phyloP scores from a whole-genome alignment of 2,113 vertebrate genomes.

The Poeciliopsis prolifica region DNA sequence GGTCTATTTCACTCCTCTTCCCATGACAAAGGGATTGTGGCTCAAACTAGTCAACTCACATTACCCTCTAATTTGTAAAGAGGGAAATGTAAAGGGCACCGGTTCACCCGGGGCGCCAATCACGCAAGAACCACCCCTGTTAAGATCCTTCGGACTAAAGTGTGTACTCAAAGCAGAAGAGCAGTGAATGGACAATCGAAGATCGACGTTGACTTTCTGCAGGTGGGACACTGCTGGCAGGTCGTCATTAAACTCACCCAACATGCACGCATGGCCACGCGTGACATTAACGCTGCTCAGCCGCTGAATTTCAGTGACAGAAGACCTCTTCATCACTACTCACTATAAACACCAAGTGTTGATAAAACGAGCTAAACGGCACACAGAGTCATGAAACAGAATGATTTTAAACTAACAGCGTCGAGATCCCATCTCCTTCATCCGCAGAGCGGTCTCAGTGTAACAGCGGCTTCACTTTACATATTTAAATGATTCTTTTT shows the following conservation, averaged over 20 bases:
- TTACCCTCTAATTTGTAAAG: too few species aligned
- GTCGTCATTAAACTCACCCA: neutral
- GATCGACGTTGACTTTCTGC: too few species aligned
- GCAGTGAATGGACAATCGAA: too few species aligned
- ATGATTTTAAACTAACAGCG: neutral
- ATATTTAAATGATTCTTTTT: neutral
- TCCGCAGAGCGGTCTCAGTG: too few species aligned
- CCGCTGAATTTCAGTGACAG: neutral
- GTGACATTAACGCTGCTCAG: neutral
- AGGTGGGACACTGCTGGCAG: too few species aligned
- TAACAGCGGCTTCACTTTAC: slow-evolving; percentile 7
- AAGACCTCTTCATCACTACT: neutral
- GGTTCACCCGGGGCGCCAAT: neutral
- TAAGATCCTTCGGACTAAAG: neutral
- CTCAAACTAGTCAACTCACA: too few species aligned
- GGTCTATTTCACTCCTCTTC: too few species aligned
- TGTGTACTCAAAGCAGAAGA: neutral
- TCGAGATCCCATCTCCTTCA: neutral
- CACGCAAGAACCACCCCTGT: neutral
- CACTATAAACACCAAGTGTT: neutral
- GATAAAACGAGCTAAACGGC: neutral
- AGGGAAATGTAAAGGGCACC: too few species aligned
- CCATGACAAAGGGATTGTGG: too few species aligned
- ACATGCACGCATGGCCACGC: neutral
- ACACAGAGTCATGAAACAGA: neutral